A percentile compares a stretch with the other conserved stretches of the same genome.
These are phyloP conservation scores for Zaprionus lachaisei DNA, from an alignment of 1,140 invertebrate species.

Conservation along the genomic window DNA sequence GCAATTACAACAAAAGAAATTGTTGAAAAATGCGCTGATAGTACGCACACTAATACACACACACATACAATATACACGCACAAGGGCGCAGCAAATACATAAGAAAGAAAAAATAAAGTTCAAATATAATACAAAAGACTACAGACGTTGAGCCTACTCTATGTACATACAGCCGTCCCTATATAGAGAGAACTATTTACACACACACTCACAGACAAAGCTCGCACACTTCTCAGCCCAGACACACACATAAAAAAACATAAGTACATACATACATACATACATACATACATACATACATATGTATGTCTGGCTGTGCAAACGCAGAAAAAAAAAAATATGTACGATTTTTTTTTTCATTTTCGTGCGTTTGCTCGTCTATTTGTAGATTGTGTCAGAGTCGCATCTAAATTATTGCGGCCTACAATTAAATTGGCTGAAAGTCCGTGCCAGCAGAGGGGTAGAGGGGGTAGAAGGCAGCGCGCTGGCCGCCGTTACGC, in stretches of 20 bases:
- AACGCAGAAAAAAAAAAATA: slow-evolving; percentile 43
- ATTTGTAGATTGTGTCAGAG: slow-evolving; percentile 58
- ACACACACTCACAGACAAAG: slow-evolving; percentile 17
- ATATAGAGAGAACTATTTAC: slow-evolving; percentile 47
- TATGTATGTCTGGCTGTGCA: not conserved
- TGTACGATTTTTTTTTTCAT: slow-evolving; percentile 8
- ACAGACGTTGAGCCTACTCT: slow-evolving; percentile 1
- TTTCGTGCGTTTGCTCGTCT: slow-evolving; percentile 14
- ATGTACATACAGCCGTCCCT: not conserved
- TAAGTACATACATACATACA: not conserved
- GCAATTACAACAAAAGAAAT: slow-evolving; percentile 64
- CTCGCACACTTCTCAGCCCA: slow-evolving; percentile 35
- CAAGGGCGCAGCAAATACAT: slow-evolving; percentile 69
- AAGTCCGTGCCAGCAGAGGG: slow-evolving; percentile 54
- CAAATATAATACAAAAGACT: slow-evolving; percentile 35
- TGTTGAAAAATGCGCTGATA: slow-evolving; percentile 62
- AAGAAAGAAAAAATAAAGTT: slow-evolving; percentile 34
- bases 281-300: not conserved
- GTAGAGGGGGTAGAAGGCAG: not conserved
- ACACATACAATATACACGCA: slow-evolving; percentile 19
- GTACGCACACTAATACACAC: slow-evolving; percentile 31
- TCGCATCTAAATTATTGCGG: slow-evolving; percentile 66
- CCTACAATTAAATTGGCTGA: slow-evolving; percentile 80
- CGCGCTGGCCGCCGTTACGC: slow-evolving; percentile 22
- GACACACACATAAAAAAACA: no score